These are phyloP conservation scores for Anniella stebbinsi DNA, from an alignment of 2,797 vertebrate species.

Conservation along the genomic window DNA sequence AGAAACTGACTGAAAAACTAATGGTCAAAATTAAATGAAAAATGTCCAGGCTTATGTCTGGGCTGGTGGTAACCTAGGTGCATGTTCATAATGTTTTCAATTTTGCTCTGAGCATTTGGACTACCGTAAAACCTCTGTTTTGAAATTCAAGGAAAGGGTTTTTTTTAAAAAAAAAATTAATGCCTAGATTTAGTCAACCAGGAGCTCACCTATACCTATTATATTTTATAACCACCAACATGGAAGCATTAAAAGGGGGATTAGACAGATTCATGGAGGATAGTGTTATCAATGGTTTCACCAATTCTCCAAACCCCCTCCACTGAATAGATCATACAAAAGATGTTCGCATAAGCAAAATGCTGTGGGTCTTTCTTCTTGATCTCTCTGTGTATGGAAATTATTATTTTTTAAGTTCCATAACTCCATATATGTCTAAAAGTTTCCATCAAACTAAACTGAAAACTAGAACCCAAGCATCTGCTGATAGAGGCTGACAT, in stretches of 20 bases:
- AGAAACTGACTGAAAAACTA: not conserved
- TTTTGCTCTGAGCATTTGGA: not conserved
- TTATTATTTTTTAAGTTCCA: slow-evolving; percentile 59
- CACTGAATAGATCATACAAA: slow-evolving; percentile 38
- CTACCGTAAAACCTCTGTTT: not conserved
- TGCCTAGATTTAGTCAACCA: not conserved
- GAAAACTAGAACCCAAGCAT: slow-evolving; percentile 51
- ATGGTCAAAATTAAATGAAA: not conserved
- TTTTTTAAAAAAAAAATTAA: not conserved
- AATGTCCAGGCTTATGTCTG: not conserved
- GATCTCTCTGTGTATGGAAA: slow-evolving; percentile 27
- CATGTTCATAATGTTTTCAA: not conserved
- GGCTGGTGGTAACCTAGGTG: not conserved
- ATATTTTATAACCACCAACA: not conserved
- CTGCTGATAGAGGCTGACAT: not conserved
- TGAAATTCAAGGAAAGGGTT: not conserved
- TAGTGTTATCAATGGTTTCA: no score
- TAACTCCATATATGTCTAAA: slow-evolving; percentile 50
- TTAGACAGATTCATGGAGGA: no score
- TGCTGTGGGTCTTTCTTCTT: slow-evolving; percentile 11
- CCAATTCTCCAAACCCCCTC: no score
- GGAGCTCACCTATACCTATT: no score
- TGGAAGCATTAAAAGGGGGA: no score
- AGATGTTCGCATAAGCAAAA: slow-evolving; percentile 43
- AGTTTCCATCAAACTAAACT: slow-evolving; percentile 48